Conservation (phyloP, 2,797 vertebrate genomes). For the Orestias chungarensis region DNA sequence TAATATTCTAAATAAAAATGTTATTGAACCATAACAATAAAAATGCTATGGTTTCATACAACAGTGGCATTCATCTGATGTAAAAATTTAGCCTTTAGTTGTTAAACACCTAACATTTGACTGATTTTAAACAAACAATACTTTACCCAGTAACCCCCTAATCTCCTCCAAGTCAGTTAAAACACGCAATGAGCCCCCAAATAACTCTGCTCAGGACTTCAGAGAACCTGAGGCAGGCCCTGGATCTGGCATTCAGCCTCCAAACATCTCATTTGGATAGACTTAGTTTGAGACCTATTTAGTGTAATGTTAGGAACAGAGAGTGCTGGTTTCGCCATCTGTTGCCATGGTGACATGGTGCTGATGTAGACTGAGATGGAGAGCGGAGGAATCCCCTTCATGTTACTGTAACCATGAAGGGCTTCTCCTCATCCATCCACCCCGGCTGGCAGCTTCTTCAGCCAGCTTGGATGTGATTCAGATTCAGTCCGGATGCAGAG, state of each 20-base stretch:
- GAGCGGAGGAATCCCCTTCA: constrained; percentile 67
- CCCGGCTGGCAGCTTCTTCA: not conserved
- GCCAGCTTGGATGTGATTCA: too few species aligned
- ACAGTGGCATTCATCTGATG: not conserved
- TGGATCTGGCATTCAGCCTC: constrained; percentile 27
- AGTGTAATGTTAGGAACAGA: constrained; percentile 24
- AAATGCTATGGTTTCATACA: not conserved
- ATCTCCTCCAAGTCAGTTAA: not conserved
- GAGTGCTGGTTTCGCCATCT: constrained; percentile 45
- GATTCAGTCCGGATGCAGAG: too few species aligned
- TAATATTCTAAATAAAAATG: too few species aligned
- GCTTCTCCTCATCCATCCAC: constrained; percentile 33
- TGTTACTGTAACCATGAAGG: constrained; percentile 20
- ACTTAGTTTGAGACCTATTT: constrained; percentile 26
- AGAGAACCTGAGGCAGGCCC: not conserved
- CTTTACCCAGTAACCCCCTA: not conserved
- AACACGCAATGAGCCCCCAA: not conserved
- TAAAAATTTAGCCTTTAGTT: not conserved
- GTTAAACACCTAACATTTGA: not conserved
- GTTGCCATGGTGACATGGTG: constrained; percentile 67
- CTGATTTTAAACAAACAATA: not conserved
- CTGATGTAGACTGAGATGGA: constrained; percentile 37
- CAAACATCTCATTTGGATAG: constrained; percentile 15
- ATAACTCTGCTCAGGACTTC: constrained; percentile 4
- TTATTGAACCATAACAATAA: not conserved